These are phyloP conservation scores for Echiichthys vipera DNA, from an alignment of 2,797 vertebrate genomes.

Conservation along the genomic window DNA sequence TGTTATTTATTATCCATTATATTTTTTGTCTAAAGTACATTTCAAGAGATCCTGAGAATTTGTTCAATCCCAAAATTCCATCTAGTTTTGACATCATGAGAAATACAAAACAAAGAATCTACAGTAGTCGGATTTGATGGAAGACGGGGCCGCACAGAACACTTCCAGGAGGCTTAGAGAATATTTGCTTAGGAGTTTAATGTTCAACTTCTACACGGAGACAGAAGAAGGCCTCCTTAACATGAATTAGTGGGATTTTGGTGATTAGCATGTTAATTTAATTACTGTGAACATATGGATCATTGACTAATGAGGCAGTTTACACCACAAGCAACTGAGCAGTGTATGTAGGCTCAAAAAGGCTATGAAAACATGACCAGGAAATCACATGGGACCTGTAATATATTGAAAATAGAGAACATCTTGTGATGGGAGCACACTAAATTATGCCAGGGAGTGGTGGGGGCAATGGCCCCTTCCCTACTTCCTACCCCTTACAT, in stretches of 20 bases:
- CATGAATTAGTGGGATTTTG: no score
- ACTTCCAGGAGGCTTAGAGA: background rate
- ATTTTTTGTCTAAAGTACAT: background rate
- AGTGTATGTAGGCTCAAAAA: background rate
- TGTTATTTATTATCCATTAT: no score
- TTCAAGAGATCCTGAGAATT: background rate
- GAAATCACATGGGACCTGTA: no score
- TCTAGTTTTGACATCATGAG: background rate
- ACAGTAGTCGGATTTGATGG: background rate
- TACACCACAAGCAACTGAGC: background rate
- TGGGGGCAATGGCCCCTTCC: no score
- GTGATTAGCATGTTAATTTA: constrained; percentile 16
- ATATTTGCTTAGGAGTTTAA: no score
- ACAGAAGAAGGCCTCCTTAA: background rate
- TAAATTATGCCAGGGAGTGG: no score
- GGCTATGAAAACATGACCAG: no score
- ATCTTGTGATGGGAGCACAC: no score
- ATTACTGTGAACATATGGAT: constrained; percentile 18
- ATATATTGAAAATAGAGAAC: no score
- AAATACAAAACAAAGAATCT: constrained; percentile 11
- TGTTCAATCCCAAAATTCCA: background rate
- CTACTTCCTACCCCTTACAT: no score
- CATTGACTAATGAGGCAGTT: constrained; percentile 16
- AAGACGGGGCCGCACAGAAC: background rate
- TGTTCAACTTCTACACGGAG: background rate